These are phyloP conservation scores for Schizotus pectinicornis DNA, from an alignment of 2,888 invertebrate species.

Conservation along the genomic window DNA sequence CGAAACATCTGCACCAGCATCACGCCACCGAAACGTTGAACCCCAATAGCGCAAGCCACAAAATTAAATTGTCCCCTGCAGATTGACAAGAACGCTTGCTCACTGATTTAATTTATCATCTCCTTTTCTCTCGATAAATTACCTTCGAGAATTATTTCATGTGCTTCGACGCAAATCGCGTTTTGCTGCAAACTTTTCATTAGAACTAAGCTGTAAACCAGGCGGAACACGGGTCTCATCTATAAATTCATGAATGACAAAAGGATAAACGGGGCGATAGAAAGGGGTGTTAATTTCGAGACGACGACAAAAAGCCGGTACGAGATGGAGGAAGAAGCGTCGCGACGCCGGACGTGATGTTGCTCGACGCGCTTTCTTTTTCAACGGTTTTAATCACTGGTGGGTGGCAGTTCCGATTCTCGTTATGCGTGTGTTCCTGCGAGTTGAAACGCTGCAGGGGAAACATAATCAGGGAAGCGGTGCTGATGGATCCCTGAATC, in stretches of 20 bases:
- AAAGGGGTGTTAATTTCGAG: conserved; percentile 16
- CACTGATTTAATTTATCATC: conserved; percentile 30
- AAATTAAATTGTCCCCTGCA: conserved; percentile 33
- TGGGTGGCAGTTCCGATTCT: conserved; percentile 32
- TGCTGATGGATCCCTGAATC: conserved; percentile 2
- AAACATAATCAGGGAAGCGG: conserved; percentile 23
- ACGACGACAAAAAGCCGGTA: conserved; percentile 16
- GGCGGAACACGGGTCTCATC: background rate
- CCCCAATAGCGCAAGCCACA: conserved; percentile 16
- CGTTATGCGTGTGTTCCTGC: conserved; percentile 24
- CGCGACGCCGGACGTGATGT: conserved; percentile 23
- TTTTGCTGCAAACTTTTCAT: background rate
- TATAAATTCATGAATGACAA: conserved; percentile 18
- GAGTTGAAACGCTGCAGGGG: conserved; percentile 13
- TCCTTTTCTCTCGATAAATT: conserved; percentile 5
- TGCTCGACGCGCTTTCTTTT: conserved; percentile 21
- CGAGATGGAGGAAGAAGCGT: conserved; percentile 19
- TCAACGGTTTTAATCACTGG: conserved; percentile 30
- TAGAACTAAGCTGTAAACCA: background rate
- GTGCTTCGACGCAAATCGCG: background rate
- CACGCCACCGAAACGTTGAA: conserved; percentile 33
- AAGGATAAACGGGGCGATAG: conserved; percentile 7
- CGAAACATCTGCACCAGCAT: conserved; percentile 37
- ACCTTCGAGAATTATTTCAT: background rate
- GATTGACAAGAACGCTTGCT: conserved; percentile 26